Base-by-base conservation (phyloP, 2,888 invertebrate genomes). In the Branchinecta sandiegonensis region DNA sequence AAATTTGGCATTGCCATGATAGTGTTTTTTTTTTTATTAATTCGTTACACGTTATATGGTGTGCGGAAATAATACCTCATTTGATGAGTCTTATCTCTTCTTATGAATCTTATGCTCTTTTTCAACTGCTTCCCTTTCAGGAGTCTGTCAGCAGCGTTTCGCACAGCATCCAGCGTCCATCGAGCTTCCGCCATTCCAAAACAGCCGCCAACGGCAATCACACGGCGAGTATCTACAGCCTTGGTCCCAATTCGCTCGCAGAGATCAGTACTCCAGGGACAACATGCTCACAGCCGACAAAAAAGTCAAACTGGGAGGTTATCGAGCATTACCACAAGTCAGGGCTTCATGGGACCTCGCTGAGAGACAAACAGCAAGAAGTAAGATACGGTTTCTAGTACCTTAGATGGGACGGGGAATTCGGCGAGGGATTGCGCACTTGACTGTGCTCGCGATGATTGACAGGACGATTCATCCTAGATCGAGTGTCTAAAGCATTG, bases 231-330 rank as follows among this genome's bases (percentile, higher is more conserved):
- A 23, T 56, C 23, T 56, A 56, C 11, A 56, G 63, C 63, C 63
- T 56, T 56, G 63, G 63, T 10, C 63, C 63, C 23, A 56, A 23
- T 56, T 56, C 63, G 23, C 14, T 23, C 23, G 63, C 63, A 9
- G 63, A 56, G 23, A 23, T 56, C 1, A 56, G 63, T 9, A 56
- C 63, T 17, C 63, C 63, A 17, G 63, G 63, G 9, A 56, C 63
- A 56, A 56, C 63, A 17, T 56, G 63, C 10, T 56, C 63, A 17
- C 63, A 56, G 63, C 63, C 63, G 23, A 56, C 85, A 5, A 84
- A 85, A 77, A 90, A 90, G 77, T 90, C 90, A 74, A 90, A 91
- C 80, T 91, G 90, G 90, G 90, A 90, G 77, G 90, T 91, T 73
- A 90, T 91, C 75, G 90, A 91, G 78, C 90, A 91, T 79, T 90